A percentile compares a stretch with the other conserved stretches of the same genome.
Evolutionary conservation across 2,797 vertebrate species (phyloP).

Genomic region (Allobates femoralis): DNA sequence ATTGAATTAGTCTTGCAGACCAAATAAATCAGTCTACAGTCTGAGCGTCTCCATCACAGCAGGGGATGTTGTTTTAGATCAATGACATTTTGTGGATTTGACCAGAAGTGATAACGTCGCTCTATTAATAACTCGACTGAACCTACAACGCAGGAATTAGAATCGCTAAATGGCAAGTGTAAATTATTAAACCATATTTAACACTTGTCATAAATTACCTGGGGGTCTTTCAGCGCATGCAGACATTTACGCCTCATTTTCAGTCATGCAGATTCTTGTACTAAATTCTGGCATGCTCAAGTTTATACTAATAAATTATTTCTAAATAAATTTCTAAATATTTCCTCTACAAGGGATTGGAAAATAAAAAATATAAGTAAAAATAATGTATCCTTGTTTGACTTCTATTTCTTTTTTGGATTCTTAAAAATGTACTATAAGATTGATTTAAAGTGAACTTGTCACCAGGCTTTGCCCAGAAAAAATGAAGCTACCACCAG

Average conservation of each 20-base stretch:
- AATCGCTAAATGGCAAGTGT: constrained; percentile 15
- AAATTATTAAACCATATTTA: constrained; percentile 3
- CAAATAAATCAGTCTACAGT: not conserved
- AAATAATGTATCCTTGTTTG: too few relatives aligned
- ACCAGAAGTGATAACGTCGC: constrained; percentile 22
- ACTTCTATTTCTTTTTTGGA: too few relatives aligned
- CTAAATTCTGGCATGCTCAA: not conserved
- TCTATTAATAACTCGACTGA: constrained; percentile 1
- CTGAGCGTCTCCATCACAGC: not conserved
- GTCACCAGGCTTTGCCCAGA: too few relatives aligned
- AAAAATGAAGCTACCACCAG: too few relatives aligned
- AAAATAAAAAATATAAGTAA: not conserved
- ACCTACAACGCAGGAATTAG: not conserved
- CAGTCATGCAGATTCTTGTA: not conserved
- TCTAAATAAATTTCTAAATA: not conserved
- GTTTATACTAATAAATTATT: not conserved
- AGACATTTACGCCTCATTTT: not conserved
- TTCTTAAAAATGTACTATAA: too few relatives aligned
- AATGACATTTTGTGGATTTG: constrained; percentile 5
- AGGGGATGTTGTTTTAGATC: constrained; percentile 5
- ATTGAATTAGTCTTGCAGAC: not conserved
- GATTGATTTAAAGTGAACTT: too few relatives aligned
- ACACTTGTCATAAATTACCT: constrained; percentile 19
- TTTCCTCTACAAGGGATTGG: not conserved
- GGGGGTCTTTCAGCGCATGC: not conserved